Evolutionary conservation across 2,797 vertebrate genomes (phyloP).

Genomic region (Syncerus caffer): DNA sequence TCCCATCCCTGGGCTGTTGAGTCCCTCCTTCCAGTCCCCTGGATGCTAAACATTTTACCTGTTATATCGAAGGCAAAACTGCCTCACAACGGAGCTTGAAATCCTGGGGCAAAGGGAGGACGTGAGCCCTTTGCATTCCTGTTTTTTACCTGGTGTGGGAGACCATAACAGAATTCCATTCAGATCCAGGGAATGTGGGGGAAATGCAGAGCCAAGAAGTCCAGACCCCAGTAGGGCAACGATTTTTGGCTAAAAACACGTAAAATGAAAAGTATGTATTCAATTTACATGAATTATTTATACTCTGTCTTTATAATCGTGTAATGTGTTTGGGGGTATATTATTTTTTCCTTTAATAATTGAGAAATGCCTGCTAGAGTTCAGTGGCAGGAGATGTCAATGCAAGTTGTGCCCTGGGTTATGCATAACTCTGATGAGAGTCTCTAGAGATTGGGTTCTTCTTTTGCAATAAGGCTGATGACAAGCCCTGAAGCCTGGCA

Average conservation of each 20-base stretch:
- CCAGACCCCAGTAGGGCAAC: slow-evolving; percentile 67
- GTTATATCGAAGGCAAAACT: not conserved
- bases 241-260: slow-evolving; percentile 80
- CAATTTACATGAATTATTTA: slow-evolving; percentile 82
- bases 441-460: slow-evolving; percentile 70
- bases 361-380: slow-evolving; percentile 76
- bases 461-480: slow-evolving; percentile 77
- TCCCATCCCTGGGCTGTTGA: slow-evolving; percentile 48
- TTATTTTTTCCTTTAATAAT: slow-evolving; percentile 73
- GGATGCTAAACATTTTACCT: not conserved
- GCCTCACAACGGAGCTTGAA: slow-evolving; percentile 62
- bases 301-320: slow-evolving; percentile 84
- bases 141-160: slow-evolving; percentile 76
- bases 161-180: slow-evolving; percentile 76
- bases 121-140: slow-evolving; percentile 78
- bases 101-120: slow-evolving; percentile 65
- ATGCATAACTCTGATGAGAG: slow-evolving; percentile 50
- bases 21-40: slow-evolving; percentile 49
- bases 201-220: slow-evolving; percentile 79
- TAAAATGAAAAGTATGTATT: slow-evolving; percentile 73
- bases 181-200: slow-evolving; percentile 78
- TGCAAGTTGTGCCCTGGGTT: slow-evolving; percentile 78
- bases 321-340: slow-evolving; percentile 69
- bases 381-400: slow-evolving; percentile 76
- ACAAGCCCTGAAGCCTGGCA: slow-evolving; percentile 66